Base-by-base conservation (phyloP, 1,140 invertebrate genomes). In the Coelopa frigida region DNA sequence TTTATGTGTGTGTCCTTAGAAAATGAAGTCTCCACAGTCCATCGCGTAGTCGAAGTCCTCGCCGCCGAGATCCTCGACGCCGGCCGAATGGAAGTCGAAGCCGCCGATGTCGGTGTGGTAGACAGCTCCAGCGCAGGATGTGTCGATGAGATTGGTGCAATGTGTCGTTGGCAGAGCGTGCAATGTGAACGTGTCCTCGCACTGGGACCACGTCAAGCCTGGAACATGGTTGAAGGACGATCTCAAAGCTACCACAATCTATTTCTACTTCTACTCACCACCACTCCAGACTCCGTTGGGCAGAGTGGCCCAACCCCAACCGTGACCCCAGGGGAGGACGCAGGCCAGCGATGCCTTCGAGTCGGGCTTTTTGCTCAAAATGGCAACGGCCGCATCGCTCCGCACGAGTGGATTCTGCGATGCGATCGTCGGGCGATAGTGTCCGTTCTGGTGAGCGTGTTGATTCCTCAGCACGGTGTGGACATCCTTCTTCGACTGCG, bases 21-120 rank as follows among this genome's bases (percentile, higher is more conserved):
- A 77, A 73, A 78, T 78, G 54, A 78, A 78, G 50, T 78, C 77
- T 3, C 77, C 77, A 59, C 77, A 78, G 50, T 78, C 76, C 38
- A 78, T 75, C 37, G 75, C 75, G 50, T 78, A 76, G 57, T 78
- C 77, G 65, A 77, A 78, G 51, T 78, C 77, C 48, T 78, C 76
- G n/a, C 75, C 75, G n/a, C 64, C 70, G 6, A 69, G 49, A 43
- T 70, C 68, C 39, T 70, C 70, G 31, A 75, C 73, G 40, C 72
- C 76, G 7, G 71, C 67, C 21, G 76, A 76, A 52, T 77, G 74
- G 14, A 70, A 70, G 50, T 72, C 70, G 39, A 72, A 75, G 36
- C 75, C 74, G 17, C 77, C 76, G 44, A 77, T 78, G 47, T 78
- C 76, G 0, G 75, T 75, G 20, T 77, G 66, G 18, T 78, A 78